These are phyloP conservation scores for Hassar affinis DNA, from an alignment of 2,113 vertebrate species.

Conservation along the genomic window DNA sequence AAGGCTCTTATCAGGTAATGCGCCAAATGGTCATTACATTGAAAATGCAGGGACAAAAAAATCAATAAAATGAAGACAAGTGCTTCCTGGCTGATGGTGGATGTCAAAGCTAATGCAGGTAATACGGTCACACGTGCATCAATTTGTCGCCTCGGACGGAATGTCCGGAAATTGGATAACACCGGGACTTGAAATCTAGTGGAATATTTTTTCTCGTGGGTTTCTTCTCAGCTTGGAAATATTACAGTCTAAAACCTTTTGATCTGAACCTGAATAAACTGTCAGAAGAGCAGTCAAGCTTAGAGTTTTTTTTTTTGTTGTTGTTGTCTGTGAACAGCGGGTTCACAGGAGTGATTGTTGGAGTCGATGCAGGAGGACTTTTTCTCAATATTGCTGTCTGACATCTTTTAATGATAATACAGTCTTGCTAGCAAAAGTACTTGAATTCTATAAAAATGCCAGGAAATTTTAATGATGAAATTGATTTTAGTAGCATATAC, in stretches of 20 bases:
- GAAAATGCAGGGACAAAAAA: conserved; percentile 52
- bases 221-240: not conserved
- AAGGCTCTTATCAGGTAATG: conserved; percentile 18
- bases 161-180: conserved; percentile 33
- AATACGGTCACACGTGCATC: conserved; percentile 37
- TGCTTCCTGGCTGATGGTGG: conserved; percentile 44
- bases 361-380: not conserved
- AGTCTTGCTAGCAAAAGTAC: not conserved
- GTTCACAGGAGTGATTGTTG: not conserved
- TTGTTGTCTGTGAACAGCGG: not conserved
- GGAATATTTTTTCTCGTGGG: not conserved
- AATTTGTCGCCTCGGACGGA: conserved; percentile 38
- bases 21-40: conserved; percentile 46
- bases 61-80: conserved; percentile 29
- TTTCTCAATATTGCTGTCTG: not conserved
- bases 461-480: not conserved
- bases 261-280: not conserved
- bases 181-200: not conserved
- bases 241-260: not conserved
- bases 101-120: conserved; percentile 29
- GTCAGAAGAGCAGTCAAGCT: not conserved
- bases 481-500: no score
- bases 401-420: not conserved
- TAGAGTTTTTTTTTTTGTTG: not conserved
- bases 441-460: not conserved